phyloP scores from a whole-genome alignment of 2,888 invertebrate genomes.

The Andrena haemorrhoa region DNA sequence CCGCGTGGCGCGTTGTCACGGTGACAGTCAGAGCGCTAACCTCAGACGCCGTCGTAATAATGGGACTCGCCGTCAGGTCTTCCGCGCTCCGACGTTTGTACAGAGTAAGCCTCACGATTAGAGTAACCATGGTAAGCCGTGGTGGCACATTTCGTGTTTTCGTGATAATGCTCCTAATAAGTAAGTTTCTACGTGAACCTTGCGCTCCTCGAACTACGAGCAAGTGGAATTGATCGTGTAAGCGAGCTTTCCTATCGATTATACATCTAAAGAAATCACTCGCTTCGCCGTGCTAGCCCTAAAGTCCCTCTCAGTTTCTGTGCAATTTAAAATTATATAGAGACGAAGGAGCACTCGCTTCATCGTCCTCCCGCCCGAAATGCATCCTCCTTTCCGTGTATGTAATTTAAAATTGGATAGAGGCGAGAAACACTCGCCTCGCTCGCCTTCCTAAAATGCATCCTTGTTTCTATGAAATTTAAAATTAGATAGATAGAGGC shows the following conservation, averaged over 20 bases:
- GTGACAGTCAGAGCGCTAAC: constrained; percentile 17
- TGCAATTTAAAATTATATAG: not conserved
- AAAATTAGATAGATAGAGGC: not conserved
- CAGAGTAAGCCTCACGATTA: constrained; percentile 35
- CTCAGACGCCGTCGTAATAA: constrained; percentile 32
- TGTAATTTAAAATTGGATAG: too few species aligned
- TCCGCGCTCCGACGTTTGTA: not conserved
- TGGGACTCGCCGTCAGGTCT: not conserved
- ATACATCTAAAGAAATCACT: not conserved
- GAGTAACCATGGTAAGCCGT: constrained; percentile 14
- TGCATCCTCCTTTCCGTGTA: too few species aligned
- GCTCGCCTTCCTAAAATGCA: too few species aligned
- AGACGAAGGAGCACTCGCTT: too few species aligned
- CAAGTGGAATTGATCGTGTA: constrained; percentile 14
- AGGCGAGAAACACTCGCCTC: too few species aligned
- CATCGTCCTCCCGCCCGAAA: too few species aligned
- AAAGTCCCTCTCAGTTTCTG: not conserved
- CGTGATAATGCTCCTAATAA: constrained; percentile 13
- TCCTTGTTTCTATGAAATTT: not conserved
- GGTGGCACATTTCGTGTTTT: constrained; percentile 8
- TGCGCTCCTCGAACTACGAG: not conserved
- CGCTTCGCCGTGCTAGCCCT: not conserved
- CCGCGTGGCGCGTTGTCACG: constrained; percentile 5
- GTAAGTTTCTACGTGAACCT: constrained; percentile 2
- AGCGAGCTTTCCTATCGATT: not conserved